Conservation (phyloP, 2,797 vertebrate species). For the Scolopax bukidnonensis region DNA sequence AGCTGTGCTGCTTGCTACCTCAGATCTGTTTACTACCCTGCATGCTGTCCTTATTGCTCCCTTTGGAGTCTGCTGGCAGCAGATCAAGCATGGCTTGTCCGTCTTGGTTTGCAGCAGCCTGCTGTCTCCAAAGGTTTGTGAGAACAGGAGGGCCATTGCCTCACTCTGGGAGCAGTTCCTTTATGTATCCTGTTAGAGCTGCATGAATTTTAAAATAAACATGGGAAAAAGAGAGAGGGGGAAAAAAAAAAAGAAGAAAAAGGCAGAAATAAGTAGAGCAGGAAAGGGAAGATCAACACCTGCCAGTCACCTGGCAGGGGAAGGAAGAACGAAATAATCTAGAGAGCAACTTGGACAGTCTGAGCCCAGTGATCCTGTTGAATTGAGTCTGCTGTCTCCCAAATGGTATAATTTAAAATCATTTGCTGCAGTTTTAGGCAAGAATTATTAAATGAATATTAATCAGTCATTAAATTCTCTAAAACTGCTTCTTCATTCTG, state of each 20-base stretch:
- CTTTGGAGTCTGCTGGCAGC: conserved; percentile 19
- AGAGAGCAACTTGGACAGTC: not conserved
- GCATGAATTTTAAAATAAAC: not conserved
- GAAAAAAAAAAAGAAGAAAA: not conserved
- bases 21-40: not conserved
- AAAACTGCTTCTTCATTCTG: conserved; percentile 37
- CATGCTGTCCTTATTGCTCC: not conserved
- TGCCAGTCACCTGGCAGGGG: not conserved
- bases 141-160: not conserved
- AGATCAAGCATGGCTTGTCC: not conserved
- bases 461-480: conserved; percentile 62
- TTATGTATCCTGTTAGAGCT: not conserved
- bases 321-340: conserved; percentile 11
- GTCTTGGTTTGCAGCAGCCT: conserved; percentile 16
- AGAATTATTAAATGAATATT: conserved; percentile 73
- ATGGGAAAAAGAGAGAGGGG: too few relatives aligned
- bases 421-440: conserved; percentile 60
- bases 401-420: conserved; percentile 58
- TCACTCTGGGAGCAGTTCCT: not conserved
- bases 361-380: conserved; percentile 13
- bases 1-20: not conserved
- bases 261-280: not conserved
- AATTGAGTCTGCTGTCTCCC: conserved; percentile 44
- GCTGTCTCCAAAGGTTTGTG: not conserved
- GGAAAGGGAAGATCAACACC: not conserved